Base-by-base conservation (phyloP, 2,113 vertebrate species). In the Alethe diademata region DNA sequence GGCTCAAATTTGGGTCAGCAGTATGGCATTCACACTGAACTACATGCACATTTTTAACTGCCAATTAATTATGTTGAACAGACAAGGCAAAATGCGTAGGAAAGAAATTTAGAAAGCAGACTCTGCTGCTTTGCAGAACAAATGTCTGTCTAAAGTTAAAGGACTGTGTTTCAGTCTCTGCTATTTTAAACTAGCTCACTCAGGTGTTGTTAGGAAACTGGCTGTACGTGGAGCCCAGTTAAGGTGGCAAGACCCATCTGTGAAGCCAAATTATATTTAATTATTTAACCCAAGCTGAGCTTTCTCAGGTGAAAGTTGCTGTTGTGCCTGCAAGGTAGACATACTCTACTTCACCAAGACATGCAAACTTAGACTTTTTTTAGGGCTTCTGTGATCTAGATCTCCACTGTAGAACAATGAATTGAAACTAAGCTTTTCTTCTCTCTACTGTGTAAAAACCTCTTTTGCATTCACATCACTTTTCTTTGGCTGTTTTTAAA, bases 1-100 rank as follows among this genome's bases (percentile, higher is more conserved):
- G 45, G 64, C 83, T 91, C 53, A 47, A 87, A 86, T 93, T 86
- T 66, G 87, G 73, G 88, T 93, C 89, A 96, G 64, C 69, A 65
- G n/a, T 28, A 23, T 79, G 58, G 40, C 58, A 61, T 45, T 73
- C 54, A 83, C n/a, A 60, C 10, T 86, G 78, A 78, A 60, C 58
- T 53, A 33, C 71, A 40, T 50, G 42, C 51, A 75, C 45, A 61
- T 58, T 45, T 86, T 82, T 53, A 82, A 42, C 45, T 92, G 54
- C n/a, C 47, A 76, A 5, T 56, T 25, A 86, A 82, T 95, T 93
- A 92, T 83, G 91, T 81, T 93, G 53, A 93, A 56, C 31, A 79
- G 51, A 78, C 19, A 69, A 71, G 31, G 42, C 26, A 92, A 84
- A 90, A 78, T 33, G 24, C 3, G 3, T 33, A 86, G 48, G 53